Base-by-base conservation (phyloP, 2,888 invertebrate species). In the Leptothorax acervorum region DNA sequence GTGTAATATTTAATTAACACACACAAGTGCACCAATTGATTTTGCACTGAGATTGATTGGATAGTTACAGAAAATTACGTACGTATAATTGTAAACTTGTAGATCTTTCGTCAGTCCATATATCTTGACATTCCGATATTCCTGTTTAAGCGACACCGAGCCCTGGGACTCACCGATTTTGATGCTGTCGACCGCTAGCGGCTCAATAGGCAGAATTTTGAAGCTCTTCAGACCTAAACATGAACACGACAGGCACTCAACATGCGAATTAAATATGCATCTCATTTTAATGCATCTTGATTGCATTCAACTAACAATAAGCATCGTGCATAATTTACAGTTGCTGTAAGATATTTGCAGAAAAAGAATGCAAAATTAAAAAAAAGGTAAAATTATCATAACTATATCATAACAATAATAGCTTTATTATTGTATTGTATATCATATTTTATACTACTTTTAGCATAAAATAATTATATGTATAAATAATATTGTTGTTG, bases 111-210 rank as follows among this genome's bases (percentile, higher is more conserved):
- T 97, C 18, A 97, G 95, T 3, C 97, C 97, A 83, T 96, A 94
- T n/a, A 97, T 94, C 89, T 96, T 96, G 85, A 97, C 95, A 93
- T 97, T 96, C 90, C 95, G 96, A 93, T 97, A 97, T 91, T 96
- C 95, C 94, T 97, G 97, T 18, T 95, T 95, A 71, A 97, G 95
- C 90, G 95, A 95, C 12, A 97, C 97, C 0, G 97, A 96, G 0
- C 96, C 96, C 0, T 95, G 95, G 51, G 96, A 96, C 28, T 93
- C 94, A 3, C 95, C 95, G 55, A 95, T 95, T 18, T 91, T 89
- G 65, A 95, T 87, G 45, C 92, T 93, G 60, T 96, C 95, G 57
- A 97, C 95, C 31, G 94, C 93, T 8, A 97, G 94, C 0, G 97
- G 97, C 90, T 97, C 97, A 82, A 97, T 92, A 0, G 95, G 94